A percentile compares a stretch with the other conserved stretches of the same genome.
Conservation (phyloP, 2,888 invertebrate genomes). For the Smittia aterrima region DNA sequence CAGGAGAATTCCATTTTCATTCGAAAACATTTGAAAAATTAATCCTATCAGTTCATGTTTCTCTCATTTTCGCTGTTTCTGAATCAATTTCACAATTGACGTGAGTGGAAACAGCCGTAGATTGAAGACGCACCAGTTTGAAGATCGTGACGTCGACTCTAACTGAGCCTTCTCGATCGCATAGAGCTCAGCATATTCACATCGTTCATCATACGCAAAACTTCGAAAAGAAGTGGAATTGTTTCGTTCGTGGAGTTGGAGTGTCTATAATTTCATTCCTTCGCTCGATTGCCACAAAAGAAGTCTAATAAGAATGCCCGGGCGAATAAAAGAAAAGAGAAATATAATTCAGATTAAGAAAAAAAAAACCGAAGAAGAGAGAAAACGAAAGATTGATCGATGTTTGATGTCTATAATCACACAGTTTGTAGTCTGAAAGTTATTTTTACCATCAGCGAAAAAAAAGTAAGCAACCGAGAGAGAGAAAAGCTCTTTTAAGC, state of each 20-base stretch:
- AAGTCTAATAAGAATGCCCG: slow-evolving; percentile 17
- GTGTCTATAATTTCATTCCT: slow-evolving; percentile 13
- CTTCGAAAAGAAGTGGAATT: background rate
- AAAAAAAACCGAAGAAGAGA: background rate
- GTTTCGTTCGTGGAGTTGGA: background rate
- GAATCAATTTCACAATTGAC: background rate
- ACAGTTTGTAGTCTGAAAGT: slow-evolving; percentile 27
- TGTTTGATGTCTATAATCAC: slow-evolving; percentile 40
- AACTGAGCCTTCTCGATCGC: background rate
- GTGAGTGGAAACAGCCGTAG: background rate
- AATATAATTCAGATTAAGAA: slow-evolving; percentile 33
- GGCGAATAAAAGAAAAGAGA: slow-evolving; percentile 15
- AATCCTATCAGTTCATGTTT: slow-evolving; percentile 30
- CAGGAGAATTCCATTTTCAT: background rate
- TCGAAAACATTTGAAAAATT: slow-evolving; percentile 24
- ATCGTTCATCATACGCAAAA: slow-evolving; percentile 23
- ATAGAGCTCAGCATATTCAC: background rate
- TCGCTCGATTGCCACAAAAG: slow-evolving; percentile 11
- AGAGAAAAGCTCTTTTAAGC: slow-evolving; percentile 19
- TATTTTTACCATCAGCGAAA: slow-evolving; percentile 17
- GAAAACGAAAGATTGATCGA: slow-evolving; percentile 39
- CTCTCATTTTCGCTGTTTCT: slow-evolving; percentile 17
- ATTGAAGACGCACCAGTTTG: background rate
- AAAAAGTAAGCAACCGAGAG: background rate
- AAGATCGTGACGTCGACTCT: background rate